Percentiles rank a stretch among this genome's conserved stretches.
These are phyloP conservation scores for Xiphophorus birchmanni DNA, from an alignment of 2,797 vertebrate species.

Conservation along the genomic window DNA sequence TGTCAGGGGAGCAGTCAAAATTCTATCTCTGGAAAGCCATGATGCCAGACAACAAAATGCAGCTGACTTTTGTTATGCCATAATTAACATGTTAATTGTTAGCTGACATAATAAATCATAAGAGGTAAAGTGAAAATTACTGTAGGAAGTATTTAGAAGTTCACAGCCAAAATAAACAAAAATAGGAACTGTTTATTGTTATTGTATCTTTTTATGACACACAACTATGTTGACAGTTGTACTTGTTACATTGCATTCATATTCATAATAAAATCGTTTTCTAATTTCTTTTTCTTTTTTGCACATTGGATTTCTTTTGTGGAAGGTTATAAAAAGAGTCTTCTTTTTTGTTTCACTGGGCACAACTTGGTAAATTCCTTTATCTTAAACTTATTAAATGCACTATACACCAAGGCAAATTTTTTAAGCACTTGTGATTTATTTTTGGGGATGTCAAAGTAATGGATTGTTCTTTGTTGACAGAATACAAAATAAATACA, in stretches of 20 bases:
- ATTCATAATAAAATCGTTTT: no score
- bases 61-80: neutral
- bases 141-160: neutral
- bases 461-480: neutral
- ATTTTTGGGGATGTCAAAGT: neutral
- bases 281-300: no score
- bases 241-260: no score
- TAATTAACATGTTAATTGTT: neutral
- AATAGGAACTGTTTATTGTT: neutral
- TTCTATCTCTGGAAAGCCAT: neutral
- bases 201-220: neutral
- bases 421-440: neutral
- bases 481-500: no score
- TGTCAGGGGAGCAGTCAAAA: neutral
- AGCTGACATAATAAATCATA: neutral
- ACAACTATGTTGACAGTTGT: neutral
- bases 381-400: neutral
- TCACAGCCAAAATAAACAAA: neutral
- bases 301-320: no score
- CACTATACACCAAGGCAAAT: no score
- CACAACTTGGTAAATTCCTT: neutral
- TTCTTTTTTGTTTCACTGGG: neutral
- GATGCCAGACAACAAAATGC: neutral
- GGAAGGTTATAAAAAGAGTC: neutral
- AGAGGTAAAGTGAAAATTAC: neutral